Evolutionary conservation across 2,113 vertebrate genomes (phyloP), one percentile per base, ranked within the genome.

Genomic region (Cichladusa arquata): DNA sequence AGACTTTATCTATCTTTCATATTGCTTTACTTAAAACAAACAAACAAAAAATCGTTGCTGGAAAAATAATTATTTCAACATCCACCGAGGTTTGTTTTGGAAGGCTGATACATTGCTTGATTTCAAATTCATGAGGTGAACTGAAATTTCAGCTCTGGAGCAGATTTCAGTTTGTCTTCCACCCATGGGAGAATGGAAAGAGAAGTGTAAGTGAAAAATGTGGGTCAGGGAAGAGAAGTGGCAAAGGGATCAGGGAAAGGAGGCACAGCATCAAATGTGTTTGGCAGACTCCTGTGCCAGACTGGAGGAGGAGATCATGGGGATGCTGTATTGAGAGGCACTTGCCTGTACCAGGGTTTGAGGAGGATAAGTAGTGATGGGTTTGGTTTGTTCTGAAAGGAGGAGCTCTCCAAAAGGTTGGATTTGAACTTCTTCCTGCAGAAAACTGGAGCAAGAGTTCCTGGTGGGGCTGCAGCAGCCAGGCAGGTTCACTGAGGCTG

Each of bases 51-150:
- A 47, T 26, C 12, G 19, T 14, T 53, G 5, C 76, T 96, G 86
- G 47, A 73, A 94, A 94, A 92, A 78, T 31, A 81, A 58, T 89
- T 89, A 95, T 78, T 86, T 93, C 72, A 67, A 13, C 33, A 81
- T 74, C 67, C 76, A n/a, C 19, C 77, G 64, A 51, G 50, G 50
- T 50, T 8, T 93, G 72, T 31, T 76, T 60, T 50, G 42, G 67
- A 44, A 95, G 93, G 47, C 6, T 2, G 22, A 77, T 94, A 88
- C 40, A 80, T 42, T 88, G 18, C 62, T 73, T 92, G 57, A 83
- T 86, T 92, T 92, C 67, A 90, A 54, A 78, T 90, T 66, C 51
- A 47, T 2, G 19, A 62, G 70, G 44, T 61, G 44, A 88, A 70
- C 45, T 58, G 64, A 70, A 86, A 60, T 83, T 90, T 92, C 85